Percentiles rank a stretch among this genome's conserved stretches.
Evolutionary conservation across 2,888 invertebrate genomes (phyloP).

Genomic region (Carterocephalus palaemon): DNA sequence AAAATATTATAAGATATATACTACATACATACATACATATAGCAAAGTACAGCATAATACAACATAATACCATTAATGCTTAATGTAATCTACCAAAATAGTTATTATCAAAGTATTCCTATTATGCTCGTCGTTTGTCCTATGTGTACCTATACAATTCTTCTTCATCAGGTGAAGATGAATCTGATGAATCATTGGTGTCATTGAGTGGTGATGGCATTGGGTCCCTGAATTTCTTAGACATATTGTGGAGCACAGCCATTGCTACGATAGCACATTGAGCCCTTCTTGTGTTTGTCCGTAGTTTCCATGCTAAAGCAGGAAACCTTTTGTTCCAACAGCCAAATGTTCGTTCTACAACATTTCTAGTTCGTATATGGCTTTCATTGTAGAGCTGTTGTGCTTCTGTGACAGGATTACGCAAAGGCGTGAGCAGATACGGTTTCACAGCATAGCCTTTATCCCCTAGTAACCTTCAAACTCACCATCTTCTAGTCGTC

Average conservation of each 20-base stretch:
- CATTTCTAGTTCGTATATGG: conserved; percentile 18
- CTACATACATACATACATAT: no score
- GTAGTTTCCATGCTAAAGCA: background rate
- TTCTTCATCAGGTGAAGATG: no score
- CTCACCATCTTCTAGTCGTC: background rate
- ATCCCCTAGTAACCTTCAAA: conserved; percentile 3
- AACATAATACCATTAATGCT: no score
- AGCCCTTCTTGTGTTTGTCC: background rate
- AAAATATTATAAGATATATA: no score
- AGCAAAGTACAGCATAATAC: no score
- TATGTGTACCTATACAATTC: no score
- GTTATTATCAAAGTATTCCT: no score
- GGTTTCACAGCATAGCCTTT: conserved; percentile 22
- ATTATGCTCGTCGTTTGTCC: no score
- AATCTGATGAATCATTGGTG: no score
- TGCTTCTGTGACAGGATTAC: background rate
- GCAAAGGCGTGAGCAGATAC: conserved; percentile 6
- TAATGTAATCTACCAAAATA: no score
- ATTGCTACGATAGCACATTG: background rate
- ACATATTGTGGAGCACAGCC: background rate
- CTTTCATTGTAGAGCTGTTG: conserved; percentile 12
- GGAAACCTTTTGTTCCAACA: conserved; percentile 9
- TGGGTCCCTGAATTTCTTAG: background rate
- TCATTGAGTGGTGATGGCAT: no score
- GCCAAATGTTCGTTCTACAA: conserved; percentile 14